Base-by-base conservation (phyloP, 2,888 invertebrate genomes). In the Spodoptera picta region DNA sequence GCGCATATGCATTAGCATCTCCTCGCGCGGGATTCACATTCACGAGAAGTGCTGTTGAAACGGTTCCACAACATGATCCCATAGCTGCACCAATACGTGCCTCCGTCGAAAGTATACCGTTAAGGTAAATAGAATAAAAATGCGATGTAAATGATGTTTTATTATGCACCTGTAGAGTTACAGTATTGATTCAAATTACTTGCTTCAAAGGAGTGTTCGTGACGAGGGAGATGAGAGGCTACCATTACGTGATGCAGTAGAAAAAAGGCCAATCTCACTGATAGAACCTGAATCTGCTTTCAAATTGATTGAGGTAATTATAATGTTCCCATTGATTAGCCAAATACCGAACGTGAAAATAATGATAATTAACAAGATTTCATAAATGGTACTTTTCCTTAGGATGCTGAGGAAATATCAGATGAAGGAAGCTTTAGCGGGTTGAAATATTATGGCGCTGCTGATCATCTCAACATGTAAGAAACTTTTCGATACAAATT, bases 41-140 rank as follows among this genome's bases (percentile, higher is more conserved):
- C 69, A 70, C 82, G 12, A 85, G 94, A 49, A 92, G 90, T 70
- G 89, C 89, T 4, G 90, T 92, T 9, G 94, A 94, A 80, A 90
- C 90, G 6, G 81, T 92, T 12, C 94, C 94, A 10, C 83, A 87
- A 59, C 94, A 94, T 75, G 91, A 90, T 14, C 90, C 90, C 2
- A 85, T 94, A 46, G 86, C 90, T 7, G 75, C 88, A 31, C 98
- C 98, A 0, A 92, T 98, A 64, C 95, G 98, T 65, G 95, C 96
- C 52, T 97, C 98, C 1, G 97, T 98, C 3, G 98, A 98, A 90
- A 97, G 96, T 81, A 91, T 96, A 62, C 97, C 97, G 9, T 85
- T 92, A 57, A 92, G 92, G 95, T 95, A 87, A 83, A 43, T 53
- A 61, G 48, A 56, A 60, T 55, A 62, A 71, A 60, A 65, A 66